A percentile compares a stretch with the other conserved stretches of the same genome.
Conservation (phyloP, 2,113 vertebrate genomes). For the Zingel zingel region DNA sequence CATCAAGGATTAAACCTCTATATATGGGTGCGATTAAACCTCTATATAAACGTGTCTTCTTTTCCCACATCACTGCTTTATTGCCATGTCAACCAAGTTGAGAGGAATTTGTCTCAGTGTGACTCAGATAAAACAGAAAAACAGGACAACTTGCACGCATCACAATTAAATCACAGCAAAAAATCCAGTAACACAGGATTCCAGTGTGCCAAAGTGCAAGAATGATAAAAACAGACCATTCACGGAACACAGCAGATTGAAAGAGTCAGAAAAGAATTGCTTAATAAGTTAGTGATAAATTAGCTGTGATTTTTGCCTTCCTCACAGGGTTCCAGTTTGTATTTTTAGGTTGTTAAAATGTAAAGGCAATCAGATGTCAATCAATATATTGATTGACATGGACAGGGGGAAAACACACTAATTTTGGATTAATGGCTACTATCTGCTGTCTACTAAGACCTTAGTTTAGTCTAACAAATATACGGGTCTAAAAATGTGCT, state of each 20-base stretch:
- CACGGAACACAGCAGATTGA: not conserved
- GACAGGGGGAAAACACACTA: not conserved
- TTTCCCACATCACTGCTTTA: constrained; percentile 33
- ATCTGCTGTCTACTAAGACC: not conserved
- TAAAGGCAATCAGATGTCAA: not conserved
- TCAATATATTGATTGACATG: not conserved
- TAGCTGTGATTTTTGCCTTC: not conserved
- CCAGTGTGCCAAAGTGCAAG: not conserved
- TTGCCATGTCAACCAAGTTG: constrained; percentile 38
- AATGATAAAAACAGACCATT: not conserved
- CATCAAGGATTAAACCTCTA: too few relatives aligned
- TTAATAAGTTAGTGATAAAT: not conserved
- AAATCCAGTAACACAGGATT: not conserved
- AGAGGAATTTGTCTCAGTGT: constrained; percentile 4
- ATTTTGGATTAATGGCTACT: not conserved
- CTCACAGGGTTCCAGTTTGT: not conserved
- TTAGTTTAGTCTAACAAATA: not conserved
- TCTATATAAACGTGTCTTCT: not conserved
- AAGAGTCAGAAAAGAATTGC: not conserved
- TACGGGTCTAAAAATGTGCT: not conserved
- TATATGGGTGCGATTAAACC: too few relatives aligned
- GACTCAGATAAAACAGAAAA: constrained; percentile 7
- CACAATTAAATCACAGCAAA: not conserved
- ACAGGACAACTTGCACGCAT: constrained; percentile 1
- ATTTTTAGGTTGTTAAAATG: not conserved